Base-by-base conservation (phyloP, 1,140 invertebrate species). In the Lycorma delicatula region DNA sequence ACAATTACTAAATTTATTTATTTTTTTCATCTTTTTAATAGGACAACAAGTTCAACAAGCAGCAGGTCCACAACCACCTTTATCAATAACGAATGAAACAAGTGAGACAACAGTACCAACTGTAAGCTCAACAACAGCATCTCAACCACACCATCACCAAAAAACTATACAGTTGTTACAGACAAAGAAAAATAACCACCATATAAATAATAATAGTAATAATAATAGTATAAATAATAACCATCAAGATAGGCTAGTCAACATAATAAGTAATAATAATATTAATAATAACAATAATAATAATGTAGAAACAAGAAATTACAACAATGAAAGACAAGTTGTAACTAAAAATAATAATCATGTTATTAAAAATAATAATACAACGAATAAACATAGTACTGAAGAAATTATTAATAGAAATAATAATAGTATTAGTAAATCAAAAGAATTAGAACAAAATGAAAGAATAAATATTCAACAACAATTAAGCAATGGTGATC, bases 31-130 rank as follows among this genome's bases (percentile, higher is more conserved):
- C 26, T 31, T 49, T 49, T 60, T 59, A 52, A 0, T 59, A 73
- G 72, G 70, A 52, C 72, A 73, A 69, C 71, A 72, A 68, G 72
- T 73, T 57, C 74, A 73, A 65, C 74, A 74, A 61, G 71, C 71
- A 4, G 63, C 68, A 31, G 58, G 74, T 26, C 68, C 74, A 28
- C 41, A 5, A 13, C 41, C 41, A 44, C 18, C 41, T 20, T 44
- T 22, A 16, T 20, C 41, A 22, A 44, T 5, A 44, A 63, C 61
- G 11, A 72, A 72, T 28, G 23, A 54, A n/a, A n/a, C n/a, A 54
- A 54, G 12, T 22, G 29, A 28, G 28, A 18, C 51, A 36, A 27
- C 51, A 36, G 7, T 44, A 3, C 18, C 41, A 44, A n/a, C n/a
- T 9, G 41, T 44, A 16, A 44, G 41, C 41, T 44, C 41, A 3